phyloP scores from a whole-genome alignment of 2,888 invertebrate species.

The Phorcus lineatus region DNA sequence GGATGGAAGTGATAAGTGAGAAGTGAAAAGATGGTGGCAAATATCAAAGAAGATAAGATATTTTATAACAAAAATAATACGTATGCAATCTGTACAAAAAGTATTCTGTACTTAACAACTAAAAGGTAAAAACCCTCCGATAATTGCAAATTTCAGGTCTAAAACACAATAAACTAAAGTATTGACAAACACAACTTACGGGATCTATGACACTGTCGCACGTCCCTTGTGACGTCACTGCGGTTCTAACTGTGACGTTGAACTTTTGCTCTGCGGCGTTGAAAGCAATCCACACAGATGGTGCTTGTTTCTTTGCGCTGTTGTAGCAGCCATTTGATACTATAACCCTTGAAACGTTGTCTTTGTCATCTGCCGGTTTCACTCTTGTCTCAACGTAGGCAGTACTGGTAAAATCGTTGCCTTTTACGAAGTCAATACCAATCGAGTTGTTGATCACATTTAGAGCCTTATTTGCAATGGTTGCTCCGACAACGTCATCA shows the following conservation, averaged over 20 bases:
- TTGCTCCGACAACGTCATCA: not conserved
- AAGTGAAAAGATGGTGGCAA: too few species aligned
- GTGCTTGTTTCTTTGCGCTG: not conserved
- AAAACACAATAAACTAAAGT: too few species aligned
- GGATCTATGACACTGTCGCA: not conserved
- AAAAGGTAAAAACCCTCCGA: too few species aligned
- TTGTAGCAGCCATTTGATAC: not conserved
- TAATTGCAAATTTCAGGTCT: too few species aligned
- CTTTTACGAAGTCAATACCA: not conserved
- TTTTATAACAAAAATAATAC: too few species aligned
- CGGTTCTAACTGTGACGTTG: not conserved
- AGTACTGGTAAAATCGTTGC: constrained; percentile 2
- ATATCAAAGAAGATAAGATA: too few species aligned
- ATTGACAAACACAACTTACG: too few species aligned
- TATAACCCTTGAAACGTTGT: not conserved
- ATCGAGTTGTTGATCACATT: constrained; percentile 4
- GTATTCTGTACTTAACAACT: too few species aligned
- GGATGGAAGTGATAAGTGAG: too few species aligned
- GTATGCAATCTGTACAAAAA: too few species aligned
- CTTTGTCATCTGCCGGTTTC: not conserved
- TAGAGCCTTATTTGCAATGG: not conserved
- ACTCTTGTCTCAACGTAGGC: constrained; percentile 9
- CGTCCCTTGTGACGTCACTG: not conserved
- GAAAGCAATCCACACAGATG: not conserved
- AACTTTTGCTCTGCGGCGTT: not conserved